phyloP scores from a whole-genome alignment of 2,888 invertebrate genomes.

The Tipula vernalis region DNA sequence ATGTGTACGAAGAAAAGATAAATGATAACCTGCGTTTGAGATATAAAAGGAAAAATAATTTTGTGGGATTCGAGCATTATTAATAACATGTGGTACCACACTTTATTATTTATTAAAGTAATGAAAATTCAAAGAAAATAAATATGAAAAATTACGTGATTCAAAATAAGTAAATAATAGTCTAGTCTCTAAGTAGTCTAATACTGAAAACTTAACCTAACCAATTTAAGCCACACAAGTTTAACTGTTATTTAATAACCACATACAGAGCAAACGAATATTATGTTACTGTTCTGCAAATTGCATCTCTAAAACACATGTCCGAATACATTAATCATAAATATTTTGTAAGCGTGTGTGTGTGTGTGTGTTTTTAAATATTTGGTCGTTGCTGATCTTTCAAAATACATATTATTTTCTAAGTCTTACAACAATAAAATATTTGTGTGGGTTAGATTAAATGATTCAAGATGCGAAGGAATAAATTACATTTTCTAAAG shows the following conservation, averaged over 20 bases:
- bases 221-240: neutral
- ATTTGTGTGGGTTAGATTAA: neutral
- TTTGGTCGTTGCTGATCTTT: neutral
- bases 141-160: neutral
- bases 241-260: neutral
- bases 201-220: neutral
- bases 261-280: neutral
- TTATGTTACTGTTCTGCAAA: neutral
- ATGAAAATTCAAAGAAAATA: neutral
- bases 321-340: neutral
- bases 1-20: neutral
- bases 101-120: neutral
- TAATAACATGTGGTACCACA: neutral
- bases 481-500: neutral
- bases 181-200: neutral
- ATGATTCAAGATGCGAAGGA: neutral
- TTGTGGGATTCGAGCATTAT: neutral
- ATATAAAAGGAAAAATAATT: neutral
- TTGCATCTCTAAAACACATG: too few species aligned
- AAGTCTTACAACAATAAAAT: neutral
- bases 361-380: neutral
- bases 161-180: neutral
- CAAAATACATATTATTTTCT: neutral
- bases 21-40: neutral
- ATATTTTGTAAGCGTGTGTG: neutral